Percentiles rank a stretch among this genome's conserved stretches.
Evolutionary conservation across 1,140 invertebrate species (phyloP).

Genomic region (Araneus ventricosus): DNA sequence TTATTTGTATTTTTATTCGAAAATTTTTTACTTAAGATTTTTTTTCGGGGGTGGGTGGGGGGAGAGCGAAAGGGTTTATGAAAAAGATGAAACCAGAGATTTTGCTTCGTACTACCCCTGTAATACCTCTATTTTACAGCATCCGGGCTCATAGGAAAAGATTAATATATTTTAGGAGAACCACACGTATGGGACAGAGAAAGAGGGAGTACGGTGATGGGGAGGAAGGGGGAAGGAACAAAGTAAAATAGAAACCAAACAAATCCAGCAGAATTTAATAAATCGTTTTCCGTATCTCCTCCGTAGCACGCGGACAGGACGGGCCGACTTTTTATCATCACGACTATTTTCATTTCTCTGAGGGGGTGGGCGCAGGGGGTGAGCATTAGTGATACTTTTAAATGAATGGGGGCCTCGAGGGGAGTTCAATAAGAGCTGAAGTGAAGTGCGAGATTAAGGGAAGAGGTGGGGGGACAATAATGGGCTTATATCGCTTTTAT

Average conservation of each 20-base stretch:
- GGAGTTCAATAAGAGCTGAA: constrained; percentile 16
- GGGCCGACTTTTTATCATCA: constrained; percentile 37
- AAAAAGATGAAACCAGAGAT: neutral
- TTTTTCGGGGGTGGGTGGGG: no score
- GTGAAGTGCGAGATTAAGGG: constrained; percentile 71
- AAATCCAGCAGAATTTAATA: constrained; percentile 67
- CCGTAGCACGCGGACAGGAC: constrained; percentile 28
- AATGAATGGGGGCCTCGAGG: constrained; percentile 51
- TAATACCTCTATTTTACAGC: constrained; percentile 51
- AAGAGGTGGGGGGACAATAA: constrained; percentile 61
- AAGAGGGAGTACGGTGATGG: neutral
- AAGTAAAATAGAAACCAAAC: constrained; percentile 48
- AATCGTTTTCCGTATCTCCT: constrained; percentile 67
- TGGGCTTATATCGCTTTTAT: constrained; percentile 75
- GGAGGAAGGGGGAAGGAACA: neutral
- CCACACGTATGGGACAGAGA: neutral
- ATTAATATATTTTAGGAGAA: constrained; percentile 54
- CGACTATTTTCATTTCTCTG: constrained; percentile 61
- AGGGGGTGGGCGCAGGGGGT: constrained; percentile 11
- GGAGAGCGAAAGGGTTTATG: neutral
- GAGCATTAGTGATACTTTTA: constrained; percentile 72
- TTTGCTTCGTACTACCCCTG: neutral
- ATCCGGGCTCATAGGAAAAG: constrained; percentile 48
- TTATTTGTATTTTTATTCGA: neutral
- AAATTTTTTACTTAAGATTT: no score